Evolutionary conservation across 2,888 invertebrate species (phyloP), one percentile per base, ranked within the genome.

Genomic region (Branchipolynoe longqiensis): DNA sequence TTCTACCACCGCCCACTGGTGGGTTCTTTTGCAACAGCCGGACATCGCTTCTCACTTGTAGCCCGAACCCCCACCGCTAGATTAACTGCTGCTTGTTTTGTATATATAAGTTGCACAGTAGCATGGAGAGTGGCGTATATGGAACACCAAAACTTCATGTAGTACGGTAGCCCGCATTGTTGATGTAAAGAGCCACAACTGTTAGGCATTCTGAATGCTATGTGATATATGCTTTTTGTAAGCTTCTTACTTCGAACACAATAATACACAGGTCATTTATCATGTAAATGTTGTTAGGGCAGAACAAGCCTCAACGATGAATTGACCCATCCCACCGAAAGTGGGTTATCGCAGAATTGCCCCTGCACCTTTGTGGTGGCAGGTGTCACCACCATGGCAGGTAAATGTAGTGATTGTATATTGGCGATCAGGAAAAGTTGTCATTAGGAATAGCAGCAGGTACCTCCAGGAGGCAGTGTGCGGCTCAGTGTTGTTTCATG

Each of bases 201-300:
- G 28, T 48, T 78, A 78, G 78, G 78, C 78, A 78, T 78, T 78
- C 41, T 78, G 78, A 78, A 78, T 78, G 78, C 78, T 78, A 78
- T 78, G 78, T 78, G 78, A 78, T 78, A 78, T 78, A 78, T 78
- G 41, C 48, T 54, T 54, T 78, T 78, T 78, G 78, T 78, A 78
- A 78, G 78, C 78, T 78, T 78, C 54, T 78, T 78, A 41, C 54
- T 78, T 54, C 78, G 41, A 25, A n/a, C n/a, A 12, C n/a, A 12
- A 78, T 78, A 1, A 22, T 48, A 48, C 25, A 69, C 38, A 22
- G n/a, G n/a, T n/a, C n/a, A n/a, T 8, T 38, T 69, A 69, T 69
- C 69, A 69, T 69, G 69, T 69, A 38, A 33, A 69, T 69, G 69
- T 69, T 69, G 69, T 69, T 38, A 14, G 4, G 69, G 69, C n/a